Evolutionary conservation across 2,888 invertebrate genomes (phyloP).

Genomic region (Lomographa bimaculata): DNA sequence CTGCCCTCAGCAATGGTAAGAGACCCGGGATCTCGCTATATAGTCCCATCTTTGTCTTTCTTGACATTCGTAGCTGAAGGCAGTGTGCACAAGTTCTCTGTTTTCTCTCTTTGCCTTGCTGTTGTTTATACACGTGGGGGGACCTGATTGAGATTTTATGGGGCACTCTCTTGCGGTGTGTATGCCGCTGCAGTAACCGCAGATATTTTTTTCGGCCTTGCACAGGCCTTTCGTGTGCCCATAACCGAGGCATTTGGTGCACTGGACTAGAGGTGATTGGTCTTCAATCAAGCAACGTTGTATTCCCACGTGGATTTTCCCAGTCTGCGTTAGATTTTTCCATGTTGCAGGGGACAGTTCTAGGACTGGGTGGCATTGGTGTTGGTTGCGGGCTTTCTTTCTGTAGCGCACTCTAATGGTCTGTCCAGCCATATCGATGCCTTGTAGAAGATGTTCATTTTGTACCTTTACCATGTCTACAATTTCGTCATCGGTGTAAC

Average conservation of each 20-base stretch:
- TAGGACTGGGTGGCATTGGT: conserved; percentile 30
- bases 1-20: not conserved
- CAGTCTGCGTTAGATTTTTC: conserved; percentile 14
- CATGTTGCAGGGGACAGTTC: conserved; percentile 26
- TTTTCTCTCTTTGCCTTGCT: not conserved
- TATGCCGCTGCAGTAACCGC: conserved; percentile 29
- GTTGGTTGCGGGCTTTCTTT: conserved; percentile 30
- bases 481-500: not conserved
- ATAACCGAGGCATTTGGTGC: too few relatives aligned
- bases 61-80: conserved; percentile 19
- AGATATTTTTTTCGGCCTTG: too few relatives aligned
- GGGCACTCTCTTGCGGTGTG: conserved; percentile 25
- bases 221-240: too few relatives aligned
- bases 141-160: too few relatives aligned
- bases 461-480: not conserved
- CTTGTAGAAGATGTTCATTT: not conserved
- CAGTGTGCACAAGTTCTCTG: not conserved
- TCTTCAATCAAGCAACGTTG: too few relatives aligned
- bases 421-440: not conserved
- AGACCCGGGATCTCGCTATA: conserved; percentile 24
- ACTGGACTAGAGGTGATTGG: too few relatives aligned
- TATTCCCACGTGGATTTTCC: too few relatives aligned
- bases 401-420: conserved; percentile 24
- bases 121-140: not conserved
- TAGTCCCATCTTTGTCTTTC: conserved; percentile 29